Base-by-base conservation (phyloP, 2,888 invertebrate genomes). In the Heliconius sara region DNA sequence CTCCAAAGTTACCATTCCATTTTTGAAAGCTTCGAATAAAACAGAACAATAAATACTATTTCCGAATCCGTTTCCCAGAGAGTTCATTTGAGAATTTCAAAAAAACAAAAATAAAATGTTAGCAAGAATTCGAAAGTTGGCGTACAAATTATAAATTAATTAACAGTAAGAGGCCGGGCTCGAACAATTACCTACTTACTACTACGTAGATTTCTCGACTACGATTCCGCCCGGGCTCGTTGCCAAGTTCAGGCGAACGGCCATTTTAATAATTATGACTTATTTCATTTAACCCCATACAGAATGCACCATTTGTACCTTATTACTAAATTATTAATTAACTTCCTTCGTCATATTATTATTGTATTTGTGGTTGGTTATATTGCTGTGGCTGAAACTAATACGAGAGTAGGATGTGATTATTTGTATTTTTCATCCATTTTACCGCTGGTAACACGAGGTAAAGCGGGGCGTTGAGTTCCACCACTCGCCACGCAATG, bases 131-230 rank as follows among this genome's bases (percentile, higher is more conserved):
- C 86, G 87, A 87, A 88, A 91, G 88, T 90, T 90, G 89, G 90
- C 90, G 87, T 86, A 89, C 87, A 91, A 92, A 91, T 92, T 90
- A 90, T 91, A 91, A 92, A 93, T 92, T 93, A 93, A 93, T 93
- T 92, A 92, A 92, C 91, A 93, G 90, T 88, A 90, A 90, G 86
- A 87, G 85, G 84, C 84, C 85, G 84, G 87, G 87, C 86, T 89
- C 88, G 87, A 87, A 90, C 91, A 92, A 92, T 91, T 91, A 91
- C 88, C 90, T 88, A 90, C 27, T 27, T 27, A 27, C 27, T 27
- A 1, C 27, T 27, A 2, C 27, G 27, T 27, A 91, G 92, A 92
- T 90, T 89, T 89, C 88, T 89, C 88, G 86, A 85, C 88, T 89
- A 85, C 87, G 88, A 90, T 89, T 89, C 85, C 83, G 84, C 79